These are phyloP conservation scores for Myxocyprinus asiaticus DNA, from an alignment of 2,113 vertebrate species.

Conservation along the genomic window DNA sequence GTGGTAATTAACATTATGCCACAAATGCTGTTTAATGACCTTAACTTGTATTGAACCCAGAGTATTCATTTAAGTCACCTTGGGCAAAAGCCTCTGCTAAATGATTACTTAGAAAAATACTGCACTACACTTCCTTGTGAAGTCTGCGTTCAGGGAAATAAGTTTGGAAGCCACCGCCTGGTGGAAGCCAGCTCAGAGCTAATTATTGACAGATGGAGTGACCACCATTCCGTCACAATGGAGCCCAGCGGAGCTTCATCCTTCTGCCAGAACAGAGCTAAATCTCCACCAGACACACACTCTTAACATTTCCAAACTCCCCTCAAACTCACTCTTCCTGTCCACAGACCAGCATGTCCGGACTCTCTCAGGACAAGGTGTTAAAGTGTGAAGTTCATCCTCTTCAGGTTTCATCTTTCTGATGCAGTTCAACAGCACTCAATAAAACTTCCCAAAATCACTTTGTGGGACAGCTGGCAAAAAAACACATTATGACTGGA, in stretches of 20 bases:
- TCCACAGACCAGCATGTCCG: constrained; percentile 12
- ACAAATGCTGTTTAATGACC: too few species aligned
- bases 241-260: constrained; percentile 66
- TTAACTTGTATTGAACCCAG: too few species aligned
- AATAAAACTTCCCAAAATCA: not conserved
- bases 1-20: too few species aligned
- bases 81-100: too few species aligned
- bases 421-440: not conserved
- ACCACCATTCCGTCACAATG: constrained; percentile 68
- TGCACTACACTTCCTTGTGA: constrained; percentile 4
- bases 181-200: constrained; percentile 63
- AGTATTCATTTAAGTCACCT: too few species aligned
- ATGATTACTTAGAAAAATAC: too few species aligned
- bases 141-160: constrained; percentile 50
- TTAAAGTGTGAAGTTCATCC: constrained; percentile 9
- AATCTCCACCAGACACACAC: constrained; percentile 56
- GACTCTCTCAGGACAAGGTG: not conserved
- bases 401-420: not conserved
- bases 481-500: not conserved
- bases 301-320: not conserved
- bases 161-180: constrained; percentile 58
- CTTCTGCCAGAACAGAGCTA: constrained; percentile 67
- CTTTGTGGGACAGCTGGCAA: not conserved
- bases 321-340: constrained; percentile 23
- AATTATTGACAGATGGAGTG: constrained; percentile 79